Conservation (phyloP, 2,888 invertebrate genomes). For the Thumatha senex region DNA sequence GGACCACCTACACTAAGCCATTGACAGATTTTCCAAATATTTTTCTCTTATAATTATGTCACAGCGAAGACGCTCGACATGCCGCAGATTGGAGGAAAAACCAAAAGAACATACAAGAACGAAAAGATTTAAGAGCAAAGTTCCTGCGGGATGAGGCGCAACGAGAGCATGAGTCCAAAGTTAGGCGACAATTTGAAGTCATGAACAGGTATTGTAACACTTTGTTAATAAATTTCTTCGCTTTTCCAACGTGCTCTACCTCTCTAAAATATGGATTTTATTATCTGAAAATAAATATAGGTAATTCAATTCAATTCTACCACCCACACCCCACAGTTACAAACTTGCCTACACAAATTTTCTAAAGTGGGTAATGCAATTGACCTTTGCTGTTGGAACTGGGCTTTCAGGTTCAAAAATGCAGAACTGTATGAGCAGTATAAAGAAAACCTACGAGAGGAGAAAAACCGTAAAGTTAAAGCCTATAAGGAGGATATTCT, state of each 20-base stretch:
- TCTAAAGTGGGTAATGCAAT: no score
- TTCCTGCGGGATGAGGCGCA: slow-evolving; percentile 57
- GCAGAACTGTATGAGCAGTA: slow-evolving; percentile 72
- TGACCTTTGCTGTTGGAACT: no score
- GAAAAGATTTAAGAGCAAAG: slow-evolving; percentile 48
- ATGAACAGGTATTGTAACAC: slow-evolving; percentile 66
- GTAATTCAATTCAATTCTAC: no score
- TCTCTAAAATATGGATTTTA: no score
- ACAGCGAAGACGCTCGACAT: slow-evolving; percentile 61
- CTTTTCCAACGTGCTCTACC: no score
- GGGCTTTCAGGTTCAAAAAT: slow-evolving; percentile 72
- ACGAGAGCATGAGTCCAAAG: slow-evolving; percentile 55
- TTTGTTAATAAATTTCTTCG: no score
- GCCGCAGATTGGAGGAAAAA: slow-evolving; percentile 50
- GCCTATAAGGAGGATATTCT: slow-evolving; percentile 72
- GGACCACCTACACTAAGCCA: no score
- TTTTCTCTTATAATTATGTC: no score
- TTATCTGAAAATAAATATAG: no score
- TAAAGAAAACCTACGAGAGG: slow-evolving; percentile 58
- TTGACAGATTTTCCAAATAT: no score
- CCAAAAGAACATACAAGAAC: slow-evolving; percentile 49
- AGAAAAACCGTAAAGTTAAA: slow-evolving; percentile 64
- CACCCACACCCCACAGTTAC: no score
- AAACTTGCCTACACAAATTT: no score
- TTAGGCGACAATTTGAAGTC: slow-evolving; percentile 79